Evolutionary conservation across 2,888 invertebrate species (phyloP), one percentile per base, ranked within the genome.

Genomic region (Agriopis leucophaearia): DNA sequence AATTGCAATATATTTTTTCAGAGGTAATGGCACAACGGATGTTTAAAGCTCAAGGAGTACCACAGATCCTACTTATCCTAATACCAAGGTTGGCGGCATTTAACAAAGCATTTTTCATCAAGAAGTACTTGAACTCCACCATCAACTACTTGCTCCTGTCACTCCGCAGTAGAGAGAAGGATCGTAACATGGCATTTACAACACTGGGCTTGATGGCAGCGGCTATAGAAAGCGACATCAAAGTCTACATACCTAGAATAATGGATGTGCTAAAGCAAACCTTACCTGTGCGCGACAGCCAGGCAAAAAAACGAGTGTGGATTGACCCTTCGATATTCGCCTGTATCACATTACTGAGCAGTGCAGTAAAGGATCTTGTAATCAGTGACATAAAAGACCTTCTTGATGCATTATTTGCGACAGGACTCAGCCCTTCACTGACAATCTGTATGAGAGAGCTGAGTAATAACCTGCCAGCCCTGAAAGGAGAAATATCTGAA

Each of bases 41-140:
- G 60, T 96, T 96, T 0, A 96, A 97, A 78, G 97, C 96, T 59
- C 93, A 95, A 7, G 96, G 97, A 84, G 97, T 99, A 27, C 99
- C 99, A 77, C 97, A 98, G 82, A 96, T 97, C 0, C 89, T 99
- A 13, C 95, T 99, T 66, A 96, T 96, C 47, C 95, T 99, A 56
- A 94, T 99, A 69, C 99, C 99, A 0, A 95, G 99, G 74, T 90
- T 99, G 60, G 99, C 99, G 8, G 98, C 99, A n/a, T 99, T 99
- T 81, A 97, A 98, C 85, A 96, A 96, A 69, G 96, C 96, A 8
- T 95, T 95, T 66, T 99, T 99, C 84, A 95, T 97, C 0, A 94
- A 95, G 66, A 96, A 96, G 76, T 96, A 98, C 87, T 90, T 98
- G 0, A 95, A 94, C 48, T 95, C 95, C 0, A 96, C 97, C 0